Conservation (phyloP, 2,113 vertebrate species). For the Nothoprocta pentlandii region DNA sequence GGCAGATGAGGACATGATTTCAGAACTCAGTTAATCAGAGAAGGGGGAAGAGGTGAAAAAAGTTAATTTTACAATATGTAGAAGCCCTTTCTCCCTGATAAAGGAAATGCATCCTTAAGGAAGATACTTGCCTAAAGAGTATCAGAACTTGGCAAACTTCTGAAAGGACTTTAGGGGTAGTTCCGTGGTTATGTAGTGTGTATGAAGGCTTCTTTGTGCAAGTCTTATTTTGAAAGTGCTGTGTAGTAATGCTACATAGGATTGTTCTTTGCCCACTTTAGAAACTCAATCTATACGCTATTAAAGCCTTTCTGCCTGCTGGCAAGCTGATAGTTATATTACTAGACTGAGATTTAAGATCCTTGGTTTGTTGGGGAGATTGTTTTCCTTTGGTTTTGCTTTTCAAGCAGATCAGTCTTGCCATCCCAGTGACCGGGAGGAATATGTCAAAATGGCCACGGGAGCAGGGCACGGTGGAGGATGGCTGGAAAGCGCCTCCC, state of each 20-base stretch:
- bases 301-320: slow-evolving; percentile 27
- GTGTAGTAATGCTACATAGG: not conserved
- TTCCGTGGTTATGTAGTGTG: slow-evolving; percentile 33
- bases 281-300: not conserved
- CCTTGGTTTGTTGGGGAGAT: not conserved
- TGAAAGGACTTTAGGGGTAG: not conserved
- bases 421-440: slow-evolving; percentile 43
- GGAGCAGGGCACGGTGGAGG: slow-evolving; percentile 63
- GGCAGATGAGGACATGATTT: not conserved
- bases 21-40: not conserved
- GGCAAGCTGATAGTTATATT: slow-evolving; percentile 3
- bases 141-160: not conserved
- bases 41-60: accelerated
- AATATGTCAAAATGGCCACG: slow-evolving; percentile 45
- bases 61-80: not conserved
- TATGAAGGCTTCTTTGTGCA: not conserved
- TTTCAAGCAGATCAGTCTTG: slow-evolving; percentile 47
- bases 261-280: not conserved
- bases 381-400: not conserved
- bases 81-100: not conserved
- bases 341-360: slow-evolving; percentile 4
- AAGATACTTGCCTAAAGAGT: not conserved
- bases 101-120: not conserved
- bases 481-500: slow-evolving; percentile 77
- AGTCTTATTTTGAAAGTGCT: slow-evolving; percentile 3